Evolutionary conservation across 2,888 invertebrate genomes (phyloP).

Genomic region (Caenorhabditis wallacei): DNA sequence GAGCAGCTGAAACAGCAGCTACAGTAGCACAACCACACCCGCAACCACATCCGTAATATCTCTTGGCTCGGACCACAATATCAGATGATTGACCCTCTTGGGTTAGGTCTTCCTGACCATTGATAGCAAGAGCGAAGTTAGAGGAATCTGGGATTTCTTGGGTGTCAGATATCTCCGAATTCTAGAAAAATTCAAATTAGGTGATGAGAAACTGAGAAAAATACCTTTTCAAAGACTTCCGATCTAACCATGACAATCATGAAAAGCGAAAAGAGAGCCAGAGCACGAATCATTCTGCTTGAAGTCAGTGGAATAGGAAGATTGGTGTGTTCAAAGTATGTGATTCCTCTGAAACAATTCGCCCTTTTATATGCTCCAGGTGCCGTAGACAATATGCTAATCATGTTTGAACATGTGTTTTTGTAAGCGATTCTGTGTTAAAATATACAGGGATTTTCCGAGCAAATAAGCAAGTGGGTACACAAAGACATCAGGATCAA

Average conservation of each 20-base stretch:
- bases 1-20: slow-evolving; percentile 24
- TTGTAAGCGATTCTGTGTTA: not conserved
- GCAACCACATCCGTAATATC: slow-evolving; percentile 52
- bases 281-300: slow-evolving; percentile 3
- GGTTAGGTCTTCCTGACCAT: not conserved
- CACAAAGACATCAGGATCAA: not conserved
- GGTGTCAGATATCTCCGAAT: not conserved
- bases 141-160: not conserved
- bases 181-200: not conserved
- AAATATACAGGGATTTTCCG: not conserved
- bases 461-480: not conserved
- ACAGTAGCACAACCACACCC: slow-evolving; percentile 52
- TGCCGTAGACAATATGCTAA: slow-evolving; percentile 23
- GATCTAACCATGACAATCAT: not conserved
- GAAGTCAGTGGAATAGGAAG: no score
- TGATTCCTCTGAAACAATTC: no score
- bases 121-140: slow-evolving; percentile 6
- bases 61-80: slow-evolving; percentile 34
- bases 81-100: slow-evolving; percentile 44
- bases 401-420: slow-evolving; percentile 46
- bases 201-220: no score
- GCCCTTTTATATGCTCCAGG: slow-evolving; percentile 7
- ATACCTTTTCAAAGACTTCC: slow-evolving; percentile 9
- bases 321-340: no score
- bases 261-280: not conserved